A percentile compares a stretch with the other conserved stretches of the same genome.
These are phyloP conservation scores for Oligia latruncula DNA, from an alignment of 2,888 invertebrate genomes.

Conservation along the genomic window DNA sequence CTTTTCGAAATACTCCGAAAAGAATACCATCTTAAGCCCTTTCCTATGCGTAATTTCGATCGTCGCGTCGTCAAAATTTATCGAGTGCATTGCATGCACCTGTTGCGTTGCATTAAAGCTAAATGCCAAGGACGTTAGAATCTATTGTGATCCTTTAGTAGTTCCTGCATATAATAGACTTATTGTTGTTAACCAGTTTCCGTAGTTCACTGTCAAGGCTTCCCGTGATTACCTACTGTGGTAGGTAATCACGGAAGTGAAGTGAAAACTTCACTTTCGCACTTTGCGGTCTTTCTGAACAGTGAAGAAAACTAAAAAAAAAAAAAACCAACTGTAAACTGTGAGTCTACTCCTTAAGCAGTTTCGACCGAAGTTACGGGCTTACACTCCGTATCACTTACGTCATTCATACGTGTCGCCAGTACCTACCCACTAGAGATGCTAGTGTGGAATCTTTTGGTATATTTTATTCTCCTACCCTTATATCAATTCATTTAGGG, in stretches of 20 bases:
- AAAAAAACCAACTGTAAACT: too few species aligned
- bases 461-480: not conserved
- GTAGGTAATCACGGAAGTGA: not conserved
- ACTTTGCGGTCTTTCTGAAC: not conserved
- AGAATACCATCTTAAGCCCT: not conserved
- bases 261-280: not conserved
- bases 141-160: constrained; percentile 24
- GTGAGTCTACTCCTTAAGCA: too few species aligned
- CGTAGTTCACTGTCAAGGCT: constrained; percentile 35
- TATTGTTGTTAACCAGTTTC: constrained; percentile 27
- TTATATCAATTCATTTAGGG: not conserved
- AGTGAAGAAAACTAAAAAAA: not conserved
- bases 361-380: too few species aligned
- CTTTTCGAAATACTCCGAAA: not conserved
- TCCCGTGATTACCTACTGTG: not conserved
- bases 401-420: too few species aligned
- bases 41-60: not conserved
- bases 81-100: not conserved
- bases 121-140: constrained; percentile 22
- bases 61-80: not conserved
- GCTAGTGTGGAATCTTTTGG: not conserved
- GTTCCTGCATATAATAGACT: constrained; percentile 29
- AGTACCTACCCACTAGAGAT: not conserved
- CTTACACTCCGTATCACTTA: too few species aligned
- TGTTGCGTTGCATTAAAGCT: constrained; percentile 16